Percentiles rank a stretch among this genome's conserved stretches.
Conservation (phyloP, 2,113 vertebrate species). For the Taurulus bubalis region DNA sequence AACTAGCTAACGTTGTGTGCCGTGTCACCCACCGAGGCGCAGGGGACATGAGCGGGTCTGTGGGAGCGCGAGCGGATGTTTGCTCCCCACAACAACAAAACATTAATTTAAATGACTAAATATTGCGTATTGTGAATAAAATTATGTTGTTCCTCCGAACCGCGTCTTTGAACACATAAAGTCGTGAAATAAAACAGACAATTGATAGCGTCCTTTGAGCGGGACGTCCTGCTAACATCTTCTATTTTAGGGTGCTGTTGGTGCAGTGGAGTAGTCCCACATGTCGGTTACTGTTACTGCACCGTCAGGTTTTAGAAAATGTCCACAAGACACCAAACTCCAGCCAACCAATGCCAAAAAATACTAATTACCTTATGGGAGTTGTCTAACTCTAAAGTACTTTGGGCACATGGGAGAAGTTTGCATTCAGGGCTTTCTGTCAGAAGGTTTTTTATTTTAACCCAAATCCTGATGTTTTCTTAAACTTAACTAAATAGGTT, state of each 20-base stretch:
- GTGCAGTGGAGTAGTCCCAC: not conserved
- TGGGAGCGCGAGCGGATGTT: not conserved
- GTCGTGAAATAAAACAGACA: not conserved
- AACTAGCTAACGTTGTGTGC: not conserved
- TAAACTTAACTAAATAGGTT: not conserved
- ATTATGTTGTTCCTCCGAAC: too few relatives aligned
- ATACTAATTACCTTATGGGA: not conserved
- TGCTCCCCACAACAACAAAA: not conserved
- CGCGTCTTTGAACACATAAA: not conserved
- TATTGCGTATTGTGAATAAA: not conserved
- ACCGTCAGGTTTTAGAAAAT: not conserved
- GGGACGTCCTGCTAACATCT: not conserved
- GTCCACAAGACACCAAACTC: too few relatives aligned
- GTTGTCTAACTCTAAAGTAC: not conserved
- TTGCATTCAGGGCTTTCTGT: not conserved
- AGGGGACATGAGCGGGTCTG: not conserved
- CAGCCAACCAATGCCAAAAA: not conserved
- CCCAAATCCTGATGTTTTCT: not conserved
- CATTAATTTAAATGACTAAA: rapidly evolving
- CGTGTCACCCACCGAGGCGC: not conserved
- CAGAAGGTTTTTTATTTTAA: not conserved
- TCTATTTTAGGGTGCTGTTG: not conserved
- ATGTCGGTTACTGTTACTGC: not conserved
- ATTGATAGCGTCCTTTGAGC: constrained; percentile 1
- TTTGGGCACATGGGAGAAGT: not conserved